Evolutionary conservation across 2,888 invertebrate species (phyloP), one percentile per base, ranked within the genome.

Genomic region (Acrobasis consociella): DNA sequence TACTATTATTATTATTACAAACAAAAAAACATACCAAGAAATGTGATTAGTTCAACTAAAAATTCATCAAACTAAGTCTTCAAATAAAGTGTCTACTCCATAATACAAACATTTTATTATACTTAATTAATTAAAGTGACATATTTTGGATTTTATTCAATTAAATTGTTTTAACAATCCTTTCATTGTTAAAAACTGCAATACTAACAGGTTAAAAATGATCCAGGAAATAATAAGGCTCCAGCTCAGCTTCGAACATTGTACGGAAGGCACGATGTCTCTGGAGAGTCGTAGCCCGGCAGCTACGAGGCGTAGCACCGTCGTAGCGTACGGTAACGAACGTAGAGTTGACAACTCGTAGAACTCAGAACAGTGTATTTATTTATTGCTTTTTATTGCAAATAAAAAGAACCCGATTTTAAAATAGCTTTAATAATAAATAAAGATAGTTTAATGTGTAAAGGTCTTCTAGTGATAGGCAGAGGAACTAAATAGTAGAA

Each of bases 281-380:
- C 90, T 58, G 58, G 91, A 86, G 91, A 87, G 78, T 80, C 85
- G 89, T 91, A 88, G 87, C 76, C 71, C 70, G 71, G 69, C 76
- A 69, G 83, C 90, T 89, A 89, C 89, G 84, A 78, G 69, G 76
- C 87, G 89, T 89, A 88, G 86, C 83, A 80, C 74, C 73, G 76
- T 74, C 83, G 86, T 82, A 86, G 86, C 78, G 74, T 85, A 84
- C 86, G 80, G 80, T 78, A 83, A 83, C 83, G 78, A 81, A 77
- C 67, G 71, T 78, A 90, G 89, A 85, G 71, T 70, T 84, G 80
- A 67, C 64, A 69, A 31, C 60, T 67, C 58, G 69, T 69, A 66
- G 67, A 65, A 56, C 8, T 1, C 49, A 8, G 46, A 1, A 55
- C 15, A 1, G 9, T 2, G 22, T 22, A 22, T n/a, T 13, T 11